These are phyloP conservation scores for Spatulosminthurus flaviceps DNA, from an alignment of 2,888 invertebrate species.

Conservation along the genomic window DNA sequence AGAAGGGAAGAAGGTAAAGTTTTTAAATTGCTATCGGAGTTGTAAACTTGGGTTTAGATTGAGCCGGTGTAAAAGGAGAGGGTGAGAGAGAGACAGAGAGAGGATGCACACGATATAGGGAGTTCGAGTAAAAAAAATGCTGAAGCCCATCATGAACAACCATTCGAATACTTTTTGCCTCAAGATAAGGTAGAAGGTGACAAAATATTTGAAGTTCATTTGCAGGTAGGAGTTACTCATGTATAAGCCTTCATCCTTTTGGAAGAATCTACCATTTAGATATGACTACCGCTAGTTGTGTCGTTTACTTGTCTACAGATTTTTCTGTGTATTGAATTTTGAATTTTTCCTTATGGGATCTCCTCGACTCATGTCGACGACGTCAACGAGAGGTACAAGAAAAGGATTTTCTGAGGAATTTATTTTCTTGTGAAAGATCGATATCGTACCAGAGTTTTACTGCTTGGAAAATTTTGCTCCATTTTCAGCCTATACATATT, in stretches of 20 bases:
- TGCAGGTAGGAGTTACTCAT: constrained; percentile 29
- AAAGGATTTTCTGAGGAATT: constrained; percentile 16
- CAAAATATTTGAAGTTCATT: constrained; percentile 43
- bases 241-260: background rate
- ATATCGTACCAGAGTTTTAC: constrained; percentile 15
- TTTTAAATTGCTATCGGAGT: constrained; percentile 38
- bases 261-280: too few species aligned
- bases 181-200: constrained; percentile 39
- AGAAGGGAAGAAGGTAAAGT: constrained; percentile 17
- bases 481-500: too few species aligned
- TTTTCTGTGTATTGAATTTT: too few species aligned
- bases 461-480: too few species aligned
- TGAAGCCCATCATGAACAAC: constrained; percentile 24
- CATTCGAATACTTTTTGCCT: constrained; percentile 25
- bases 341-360: too few species aligned
- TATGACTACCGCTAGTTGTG: too few species aligned
- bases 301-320: too few species aligned
- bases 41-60: constrained; percentile 40
- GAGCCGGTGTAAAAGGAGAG: constrained; percentile 22
- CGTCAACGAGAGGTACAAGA: too few species aligned
- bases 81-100: background rate
- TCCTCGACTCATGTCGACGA: too few species aligned
- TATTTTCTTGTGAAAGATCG: constrained; percentile 31
- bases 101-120: background rate
- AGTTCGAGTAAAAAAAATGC: background rate